Conservation (phyloP, 2,888 invertebrate genomes). For the Archips crataeganus region DNA sequence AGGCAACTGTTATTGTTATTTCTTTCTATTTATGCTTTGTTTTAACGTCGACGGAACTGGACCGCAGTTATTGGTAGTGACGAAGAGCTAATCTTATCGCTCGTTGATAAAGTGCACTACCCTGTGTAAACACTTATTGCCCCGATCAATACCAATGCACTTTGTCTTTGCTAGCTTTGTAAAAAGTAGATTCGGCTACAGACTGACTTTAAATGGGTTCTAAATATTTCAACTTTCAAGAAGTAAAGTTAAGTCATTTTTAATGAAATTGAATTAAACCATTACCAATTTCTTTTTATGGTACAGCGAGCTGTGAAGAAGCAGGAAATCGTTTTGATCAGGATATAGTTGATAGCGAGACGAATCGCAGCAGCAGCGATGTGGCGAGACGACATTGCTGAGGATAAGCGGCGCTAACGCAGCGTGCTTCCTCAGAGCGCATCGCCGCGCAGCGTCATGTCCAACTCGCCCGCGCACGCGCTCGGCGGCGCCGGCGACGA, state of each 20-base stretch:
- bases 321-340: conserved; percentile 56
- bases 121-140: conserved; percentile 53
- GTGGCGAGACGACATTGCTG: conserved; percentile 63
- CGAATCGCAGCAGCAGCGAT: conserved; percentile 70
- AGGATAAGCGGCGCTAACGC: conserved; percentile 68
- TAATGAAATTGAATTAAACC: not conserved
- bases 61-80: conserved; percentile 57
- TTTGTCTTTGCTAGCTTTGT: conserved; percentile 3
- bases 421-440: conserved; percentile 69
- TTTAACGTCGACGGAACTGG: conserved; percentile 44
- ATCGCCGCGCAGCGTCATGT: conserved; percentile 63
- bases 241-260: not conserved
- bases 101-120: conserved; percentile 68
- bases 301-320: conserved; percentile 64
- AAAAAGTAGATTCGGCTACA: not conserved
- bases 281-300: conserved; percentile 50
- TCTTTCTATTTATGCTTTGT: not conserved
- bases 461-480: conserved; percentile 71
- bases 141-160: conserved; percentile 62
- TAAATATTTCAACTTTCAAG: conserved; percentile 60
- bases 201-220: conserved; percentile 12
- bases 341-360: conserved; percentile 66
- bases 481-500: conserved; percentile 65
- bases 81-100: conserved; percentile 75
- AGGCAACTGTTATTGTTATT: not conserved